Evolutionary conservation across 2,797 vertebrate genomes (phyloP).

Genomic region (Monodelphis domestica): DNA sequence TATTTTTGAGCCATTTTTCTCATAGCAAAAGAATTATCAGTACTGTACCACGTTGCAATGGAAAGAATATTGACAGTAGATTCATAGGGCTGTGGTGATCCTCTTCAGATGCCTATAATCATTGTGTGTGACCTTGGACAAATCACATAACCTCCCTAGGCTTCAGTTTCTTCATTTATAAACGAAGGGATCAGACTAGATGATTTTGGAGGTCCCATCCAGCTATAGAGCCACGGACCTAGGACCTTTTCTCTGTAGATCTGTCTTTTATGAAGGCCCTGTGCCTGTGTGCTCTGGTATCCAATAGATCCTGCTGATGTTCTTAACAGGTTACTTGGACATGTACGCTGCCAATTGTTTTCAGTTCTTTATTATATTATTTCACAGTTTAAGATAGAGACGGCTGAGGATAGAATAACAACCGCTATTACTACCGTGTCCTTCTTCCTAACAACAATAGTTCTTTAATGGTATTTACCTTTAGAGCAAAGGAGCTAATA

Average conservation of each 20-base stretch:
- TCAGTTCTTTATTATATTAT: not conserved
- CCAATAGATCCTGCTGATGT: not conserved
- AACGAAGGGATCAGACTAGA: conserved; percentile 38
- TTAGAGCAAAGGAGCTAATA: not conserved
- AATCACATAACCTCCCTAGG: conserved; percentile 8
- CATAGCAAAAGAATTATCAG: not conserved
- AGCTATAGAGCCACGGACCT: not conserved
- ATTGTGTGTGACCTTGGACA: conserved; percentile 32
- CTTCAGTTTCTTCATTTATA: conserved; percentile 35
- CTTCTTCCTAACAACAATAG: not conserved
- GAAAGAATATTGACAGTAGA: not conserved
- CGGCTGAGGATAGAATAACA: not conserved
- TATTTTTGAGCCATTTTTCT: conserved; percentile 19
- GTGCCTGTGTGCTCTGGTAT: not conserved
- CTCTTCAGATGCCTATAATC: not conserved
- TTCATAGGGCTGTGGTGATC: not conserved
- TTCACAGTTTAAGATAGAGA: not conserved
- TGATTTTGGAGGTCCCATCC: not conserved
- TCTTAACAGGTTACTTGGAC: not conserved
- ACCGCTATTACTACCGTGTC: not conserved
- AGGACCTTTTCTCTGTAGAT: not conserved
- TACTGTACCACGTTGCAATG: not conserved
- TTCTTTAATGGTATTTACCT: not conserved
- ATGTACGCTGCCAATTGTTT: not conserved
- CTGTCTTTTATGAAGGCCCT: not conserved